Evolutionary conservation across 2,888 invertebrate genomes (phyloP), one percentile per base, ranked within the genome.

Genomic region (Leucophenga montana): DNA sequence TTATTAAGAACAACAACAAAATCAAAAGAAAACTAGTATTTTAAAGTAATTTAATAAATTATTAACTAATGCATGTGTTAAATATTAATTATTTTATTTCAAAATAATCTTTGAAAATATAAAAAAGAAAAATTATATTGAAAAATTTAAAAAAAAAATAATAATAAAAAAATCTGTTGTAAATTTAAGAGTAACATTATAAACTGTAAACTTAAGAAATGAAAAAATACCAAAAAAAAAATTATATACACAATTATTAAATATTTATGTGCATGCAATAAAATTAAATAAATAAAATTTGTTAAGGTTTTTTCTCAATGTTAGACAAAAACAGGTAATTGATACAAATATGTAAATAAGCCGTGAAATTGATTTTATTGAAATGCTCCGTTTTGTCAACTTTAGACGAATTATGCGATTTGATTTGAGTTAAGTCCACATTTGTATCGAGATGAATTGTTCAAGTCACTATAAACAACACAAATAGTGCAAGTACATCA

Each of bases 201-300:
- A 62, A 62, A 54, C 66, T 20, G 13, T 44, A 61, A 14, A n/a
- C 50, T n/a, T 66, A 66, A 66, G 48, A 50, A 50, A 16, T 39
- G 8, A 39, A 39, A 33, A 39, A 68, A 53, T 67, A 70, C 50
- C 50, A 70, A 53, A 22, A 18, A 67, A 65, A 69, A 27, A 69
- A 61, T 62, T 48, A 72, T 54, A 68, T 53, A 67, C 70, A 75
- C 73, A 68, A 70, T 74, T 73, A 80, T 77, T 82, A 80, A 84
- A 82, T 76, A 75, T 80, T 84, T 83, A 84, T 82, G 85, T 85
- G 85, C 85, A 85, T 85, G 85, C 85, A 85, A 85, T 85, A 84
- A 85, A 68, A 54, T 56, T 53, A 62, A 68, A 53, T 16, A 44
- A n/a, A 54, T 31, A 44, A 61, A 57, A 31, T 57, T 31, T 16